These are phyloP conservation scores for Chloropsis hardwickii DNA, from an alignment of 2,113 vertebrate genomes.

Conservation along the genomic window DNA sequence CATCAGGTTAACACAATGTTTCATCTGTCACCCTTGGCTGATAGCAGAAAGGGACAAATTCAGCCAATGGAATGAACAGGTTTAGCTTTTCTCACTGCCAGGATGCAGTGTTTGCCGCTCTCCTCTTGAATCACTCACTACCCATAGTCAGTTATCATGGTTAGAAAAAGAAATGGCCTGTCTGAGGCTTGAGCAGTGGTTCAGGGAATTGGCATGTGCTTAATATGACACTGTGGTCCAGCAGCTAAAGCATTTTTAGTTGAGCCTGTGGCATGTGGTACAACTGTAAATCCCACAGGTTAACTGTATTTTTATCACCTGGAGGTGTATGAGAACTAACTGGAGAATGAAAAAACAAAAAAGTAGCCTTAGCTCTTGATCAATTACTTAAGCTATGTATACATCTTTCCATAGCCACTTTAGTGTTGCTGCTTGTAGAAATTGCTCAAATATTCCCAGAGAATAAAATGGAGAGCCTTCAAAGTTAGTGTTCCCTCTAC, in stretches of 20 bases:
- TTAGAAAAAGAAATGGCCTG: not conserved
- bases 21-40: slow-evolving; percentile 25
- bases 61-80: not conserved
- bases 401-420: not conserved
- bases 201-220: not conserved
- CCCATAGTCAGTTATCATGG: not conserved
- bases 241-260: not conserved
- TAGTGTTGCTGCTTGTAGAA: not conserved
- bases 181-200: not conserved
- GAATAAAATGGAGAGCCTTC: not conserved
- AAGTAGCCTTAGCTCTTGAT: not conserved
- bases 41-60: slow-evolving; percentile 11
- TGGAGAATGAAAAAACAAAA: not conserved
- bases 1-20: slow-evolving; percentile 34
- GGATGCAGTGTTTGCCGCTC: not conserved
- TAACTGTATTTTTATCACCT: not conserved
- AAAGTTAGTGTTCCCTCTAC: not conserved
- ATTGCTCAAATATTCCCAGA: not conserved
- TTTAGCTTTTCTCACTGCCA: not conserved
- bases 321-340: not conserved
- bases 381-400: not conserved
- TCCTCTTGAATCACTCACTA: not conserved
- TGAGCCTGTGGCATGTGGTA: not conserved
- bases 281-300: not conserved
- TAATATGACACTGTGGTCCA: not conserved